These are phyloP conservation scores for Lethenteron reissneri DNA, from an alignment of 2,113 vertebrate species.

Conservation along the genomic window DNA sequence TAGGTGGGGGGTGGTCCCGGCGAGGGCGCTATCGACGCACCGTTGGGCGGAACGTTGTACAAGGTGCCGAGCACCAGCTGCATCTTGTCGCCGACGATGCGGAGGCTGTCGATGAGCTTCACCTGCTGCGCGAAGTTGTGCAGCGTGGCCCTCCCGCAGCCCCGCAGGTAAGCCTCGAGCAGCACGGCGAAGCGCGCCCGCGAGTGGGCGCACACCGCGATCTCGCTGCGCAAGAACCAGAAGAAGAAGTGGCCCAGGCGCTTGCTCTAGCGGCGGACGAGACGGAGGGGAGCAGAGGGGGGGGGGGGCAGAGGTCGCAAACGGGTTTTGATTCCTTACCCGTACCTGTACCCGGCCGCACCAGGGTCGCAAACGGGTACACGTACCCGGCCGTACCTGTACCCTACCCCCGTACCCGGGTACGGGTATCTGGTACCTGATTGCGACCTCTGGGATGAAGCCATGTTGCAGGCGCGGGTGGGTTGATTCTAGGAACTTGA, in stretches of 20 bases:
- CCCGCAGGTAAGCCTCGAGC: constrained; percentile 72
- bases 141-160: constrained; percentile 72
- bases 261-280: constrained; percentile 41
- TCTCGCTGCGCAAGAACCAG: constrained; percentile 95
- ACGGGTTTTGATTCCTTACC: no score
- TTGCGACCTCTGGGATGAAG: no score
- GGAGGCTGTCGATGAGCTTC: constrained; percentile 61
- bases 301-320: no score
- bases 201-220: constrained; percentile 93
- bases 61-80: constrained; percentile 75
- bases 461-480: no score
- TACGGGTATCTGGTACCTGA: no score
- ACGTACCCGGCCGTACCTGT: no score
- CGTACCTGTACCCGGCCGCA: no score
- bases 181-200: constrained; percentile 82
- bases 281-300: no score
- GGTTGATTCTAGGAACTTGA: no score
- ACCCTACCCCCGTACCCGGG: no score
- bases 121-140: constrained; percentile 70
- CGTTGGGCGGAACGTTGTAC: constrained; percentile 76
- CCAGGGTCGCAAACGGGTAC: no score
- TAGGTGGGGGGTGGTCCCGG: no score
- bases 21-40: constrained; percentile 23
- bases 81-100: constrained; percentile 74
- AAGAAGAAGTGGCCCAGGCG: constrained; percentile 91